Conservation (phyloP, 2,113 vertebrate genomes). For the Saccopteryx bilineata region DNA sequence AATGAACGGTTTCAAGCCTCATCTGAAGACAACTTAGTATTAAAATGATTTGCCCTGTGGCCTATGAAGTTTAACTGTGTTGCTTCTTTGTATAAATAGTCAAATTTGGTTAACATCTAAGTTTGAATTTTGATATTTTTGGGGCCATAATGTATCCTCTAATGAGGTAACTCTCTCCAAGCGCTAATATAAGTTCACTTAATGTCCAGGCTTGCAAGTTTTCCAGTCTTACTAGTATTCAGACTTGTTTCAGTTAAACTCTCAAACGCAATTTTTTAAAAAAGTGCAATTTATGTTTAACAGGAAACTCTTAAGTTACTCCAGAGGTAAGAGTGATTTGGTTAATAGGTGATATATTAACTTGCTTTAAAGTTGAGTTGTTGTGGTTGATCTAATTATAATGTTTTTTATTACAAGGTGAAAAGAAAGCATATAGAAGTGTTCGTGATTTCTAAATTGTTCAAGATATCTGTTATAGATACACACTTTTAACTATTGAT, state of each 20-base stretch:
- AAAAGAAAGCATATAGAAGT: constrained; percentile 46
- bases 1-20: constrained; percentile 1
- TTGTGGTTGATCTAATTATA: constrained; percentile 56
- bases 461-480: background rate
- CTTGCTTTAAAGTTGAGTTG: constrained; percentile 54
- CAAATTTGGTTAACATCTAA: background rate
- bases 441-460: background rate
- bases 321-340: background rate
- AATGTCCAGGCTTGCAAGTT: constrained; percentile 15
- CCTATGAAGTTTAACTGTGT: constrained; percentile 20
- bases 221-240: constrained; percentile 9
- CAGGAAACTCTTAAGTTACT: constrained; percentile 51
- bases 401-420: constrained; percentile 31
- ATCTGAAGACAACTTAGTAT: background rate
- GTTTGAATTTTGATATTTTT: constrained; percentile 39
- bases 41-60: background rate
- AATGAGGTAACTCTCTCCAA: background rate
- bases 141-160: background rate
- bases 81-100: background rate
- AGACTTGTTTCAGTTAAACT: constrained; percentile 42
- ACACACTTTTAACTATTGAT: background rate
- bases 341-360: constrained; percentile 73
- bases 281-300: constrained; percentile 54
- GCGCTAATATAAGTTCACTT: constrained; percentile 17
- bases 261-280: constrained; percentile 15